These are phyloP conservation scores for Watsonalla cultraria DNA, from an alignment of 2,888 invertebrate genomes.

Conservation along the genomic window DNA sequence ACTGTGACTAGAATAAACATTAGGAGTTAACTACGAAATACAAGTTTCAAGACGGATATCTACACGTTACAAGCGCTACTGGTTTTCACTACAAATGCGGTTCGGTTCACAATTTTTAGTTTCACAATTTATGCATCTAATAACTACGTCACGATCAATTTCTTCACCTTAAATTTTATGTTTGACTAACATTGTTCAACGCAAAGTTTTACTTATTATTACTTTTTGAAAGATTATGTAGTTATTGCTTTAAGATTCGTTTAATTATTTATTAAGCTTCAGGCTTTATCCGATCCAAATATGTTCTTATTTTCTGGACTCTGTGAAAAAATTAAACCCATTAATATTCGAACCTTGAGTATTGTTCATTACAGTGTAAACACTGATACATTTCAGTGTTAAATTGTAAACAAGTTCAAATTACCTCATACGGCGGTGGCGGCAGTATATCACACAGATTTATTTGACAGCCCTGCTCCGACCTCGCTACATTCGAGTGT, in stretches of 20 bases:
- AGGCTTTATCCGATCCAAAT: constrained; percentile 31
- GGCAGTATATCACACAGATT: constrained; percentile 83
- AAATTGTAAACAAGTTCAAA: constrained; percentile 56
- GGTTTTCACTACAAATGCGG: constrained; percentile 36
- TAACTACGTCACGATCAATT: constrained; percentile 19
- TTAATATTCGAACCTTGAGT: constrained; percentile 15
- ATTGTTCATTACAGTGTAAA: constrained; percentile 30
- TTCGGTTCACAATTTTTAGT: constrained; percentile 22
- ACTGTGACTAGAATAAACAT: constrained; percentile 71
- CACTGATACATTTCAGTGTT: constrained; percentile 24
- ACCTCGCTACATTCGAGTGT: constrained; percentile 70
- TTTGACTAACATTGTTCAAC: constrained; percentile 20
- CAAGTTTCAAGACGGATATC: constrained; percentile 53
- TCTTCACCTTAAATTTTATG: constrained; percentile 11
- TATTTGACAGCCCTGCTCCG: constrained; percentile 76
- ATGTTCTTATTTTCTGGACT: constrained; percentile 65
- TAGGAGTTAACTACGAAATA: constrained; percentile 69
- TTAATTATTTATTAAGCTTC: constrained; percentile 13
- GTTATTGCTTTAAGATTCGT: constrained; percentile 25
- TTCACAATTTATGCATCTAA: constrained; percentile 23
- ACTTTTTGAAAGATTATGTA: constrained; percentile 23
- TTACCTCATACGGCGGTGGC: constrained; percentile 81
- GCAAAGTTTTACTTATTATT: constrained; percentile 15
- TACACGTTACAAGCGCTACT: constrained; percentile 53
- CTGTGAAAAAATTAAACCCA: constrained; percentile 44